A percentile compares a stretch with the other conserved stretches of the same genome.
Conservation (phyloP, 2,113 vertebrate genomes). For the Anhinga rufa region DNA sequence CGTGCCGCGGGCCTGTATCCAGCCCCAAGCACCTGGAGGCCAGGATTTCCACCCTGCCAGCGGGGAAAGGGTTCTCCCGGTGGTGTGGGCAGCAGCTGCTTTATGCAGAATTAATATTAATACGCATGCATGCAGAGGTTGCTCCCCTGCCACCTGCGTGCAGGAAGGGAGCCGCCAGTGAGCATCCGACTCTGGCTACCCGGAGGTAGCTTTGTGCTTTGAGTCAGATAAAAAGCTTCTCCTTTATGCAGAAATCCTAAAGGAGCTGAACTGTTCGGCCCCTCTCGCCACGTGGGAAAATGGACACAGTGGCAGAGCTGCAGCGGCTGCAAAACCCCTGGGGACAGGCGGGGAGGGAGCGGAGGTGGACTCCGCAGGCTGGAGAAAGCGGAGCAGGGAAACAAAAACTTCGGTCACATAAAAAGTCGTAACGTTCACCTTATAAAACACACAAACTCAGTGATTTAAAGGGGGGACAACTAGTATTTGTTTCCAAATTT, state of each 20-base stretch:
- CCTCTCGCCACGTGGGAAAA: rapidly evolving
- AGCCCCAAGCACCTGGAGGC: not conserved
- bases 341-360: rapidly evolving
- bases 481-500: conserved; percentile 78
- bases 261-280: not conserved
- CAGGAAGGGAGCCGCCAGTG: not conserved
- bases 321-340: rapidly evolving
- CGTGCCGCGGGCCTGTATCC: not conserved
- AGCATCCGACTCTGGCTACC: rapidly evolving
- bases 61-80: rapidly evolving
- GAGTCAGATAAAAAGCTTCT: not conserved
- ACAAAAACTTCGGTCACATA: not conserved
- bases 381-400: not conserved
- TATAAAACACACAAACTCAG: conserved; percentile 53
- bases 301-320: not conserved
- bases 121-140: rapidly evolving
- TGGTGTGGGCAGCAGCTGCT: not conserved
- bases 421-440: conserved; percentile 33
- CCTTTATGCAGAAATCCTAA: not conserved
- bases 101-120: rapidly evolving
- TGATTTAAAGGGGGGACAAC: conserved; percentile 70
- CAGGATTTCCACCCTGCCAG: not conserved
- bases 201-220: rapidly evolving
- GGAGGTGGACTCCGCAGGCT: rapidly evolving
- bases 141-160: rapidly evolving